phyloP scores from a whole-genome alignment of 2,113 vertebrate species.

The Nipponia nippon region DNA sequence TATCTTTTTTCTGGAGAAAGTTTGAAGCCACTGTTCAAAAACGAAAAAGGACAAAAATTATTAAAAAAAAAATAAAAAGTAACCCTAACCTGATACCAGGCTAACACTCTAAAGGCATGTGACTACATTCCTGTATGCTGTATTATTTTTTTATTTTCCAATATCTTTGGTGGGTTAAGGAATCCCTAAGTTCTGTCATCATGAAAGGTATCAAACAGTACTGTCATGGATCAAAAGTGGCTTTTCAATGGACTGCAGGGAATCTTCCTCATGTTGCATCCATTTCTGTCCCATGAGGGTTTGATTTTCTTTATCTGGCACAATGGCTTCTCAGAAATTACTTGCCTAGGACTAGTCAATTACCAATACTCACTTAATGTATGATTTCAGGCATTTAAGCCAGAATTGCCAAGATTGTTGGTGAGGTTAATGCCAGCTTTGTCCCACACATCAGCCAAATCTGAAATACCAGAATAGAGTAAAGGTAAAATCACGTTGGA shows the following conservation, averaged over 20 bases:
- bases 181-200: background rate
- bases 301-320: background rate
- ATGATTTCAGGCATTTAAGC: background rate
- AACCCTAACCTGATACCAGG: background rate
- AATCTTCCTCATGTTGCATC: background rate
- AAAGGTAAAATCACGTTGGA: background rate
- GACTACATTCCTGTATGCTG: background rate
- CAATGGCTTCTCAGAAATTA: background rate
- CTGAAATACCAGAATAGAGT: background rate
- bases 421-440: background rate
- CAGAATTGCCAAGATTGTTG: background rate
- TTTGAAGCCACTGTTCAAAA: background rate
- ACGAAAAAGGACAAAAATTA: background rate
- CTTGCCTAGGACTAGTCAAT: background rate
- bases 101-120: background rate
- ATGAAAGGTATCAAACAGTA: background rate
- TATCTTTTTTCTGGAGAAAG: background rate
- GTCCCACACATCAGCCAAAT: background rate
- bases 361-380: background rate
- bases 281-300: background rate
- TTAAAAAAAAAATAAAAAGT: background rate
- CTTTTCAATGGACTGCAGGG: background rate
- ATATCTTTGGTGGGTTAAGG: background rate
- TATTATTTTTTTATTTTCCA: background rate
- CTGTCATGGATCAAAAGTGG: background rate